Evolutionary conservation across 2,888 invertebrate species (phyloP).

Genomic region (Oscheius sp.): DNA sequence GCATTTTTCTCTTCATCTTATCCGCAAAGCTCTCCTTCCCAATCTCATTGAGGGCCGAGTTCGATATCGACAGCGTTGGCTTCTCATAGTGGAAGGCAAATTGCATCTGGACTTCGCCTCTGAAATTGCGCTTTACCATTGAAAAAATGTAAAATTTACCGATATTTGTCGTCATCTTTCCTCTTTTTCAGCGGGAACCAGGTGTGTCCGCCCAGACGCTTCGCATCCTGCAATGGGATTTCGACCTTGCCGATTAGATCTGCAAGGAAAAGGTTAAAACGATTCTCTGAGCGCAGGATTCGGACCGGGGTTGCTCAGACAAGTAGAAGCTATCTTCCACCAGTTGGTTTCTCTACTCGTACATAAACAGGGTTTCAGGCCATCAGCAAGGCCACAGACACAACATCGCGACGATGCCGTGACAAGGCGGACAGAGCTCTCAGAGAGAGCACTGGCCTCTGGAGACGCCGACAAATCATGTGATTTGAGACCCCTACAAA

Average conservation of each 20-base stretch:
- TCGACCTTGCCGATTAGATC: conserved; percentile 56
- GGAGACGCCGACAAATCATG: too few relatives aligned
- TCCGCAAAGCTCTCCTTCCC: conserved; percentile 49
- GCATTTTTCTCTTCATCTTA: conserved; percentile 60
- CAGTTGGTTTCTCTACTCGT: too few relatives aligned
- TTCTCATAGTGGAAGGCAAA: conserved; percentile 63
- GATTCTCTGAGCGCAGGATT: too few relatives aligned
- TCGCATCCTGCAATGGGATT: conserved; percentile 47
- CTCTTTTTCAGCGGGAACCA: conserved; percentile 59
- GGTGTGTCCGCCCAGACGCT: conserved; percentile 41
- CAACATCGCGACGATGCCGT: too few relatives aligned
- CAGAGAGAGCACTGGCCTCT: too few relatives aligned
- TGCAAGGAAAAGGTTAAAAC: conserved; percentile 5
- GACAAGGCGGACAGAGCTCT: too few relatives aligned
- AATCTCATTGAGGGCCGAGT: conserved; percentile 56
- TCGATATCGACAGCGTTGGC: conserved; percentile 59
- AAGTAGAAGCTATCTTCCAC: too few relatives aligned
- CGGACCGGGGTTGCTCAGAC: too few relatives aligned
- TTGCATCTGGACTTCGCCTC: conserved; percentile 57
- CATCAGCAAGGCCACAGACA: too few relatives aligned
- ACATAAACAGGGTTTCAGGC: too few relatives aligned
- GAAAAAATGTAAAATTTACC: not conserved
- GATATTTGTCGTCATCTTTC: conserved; percentile 54
- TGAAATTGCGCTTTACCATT: conserved; percentile 2
- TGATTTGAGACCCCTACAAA: too few relatives aligned